Base-by-base conservation (phyloP, 2,797 vertebrate species). In the Phataginus tricuspis region DNA sequence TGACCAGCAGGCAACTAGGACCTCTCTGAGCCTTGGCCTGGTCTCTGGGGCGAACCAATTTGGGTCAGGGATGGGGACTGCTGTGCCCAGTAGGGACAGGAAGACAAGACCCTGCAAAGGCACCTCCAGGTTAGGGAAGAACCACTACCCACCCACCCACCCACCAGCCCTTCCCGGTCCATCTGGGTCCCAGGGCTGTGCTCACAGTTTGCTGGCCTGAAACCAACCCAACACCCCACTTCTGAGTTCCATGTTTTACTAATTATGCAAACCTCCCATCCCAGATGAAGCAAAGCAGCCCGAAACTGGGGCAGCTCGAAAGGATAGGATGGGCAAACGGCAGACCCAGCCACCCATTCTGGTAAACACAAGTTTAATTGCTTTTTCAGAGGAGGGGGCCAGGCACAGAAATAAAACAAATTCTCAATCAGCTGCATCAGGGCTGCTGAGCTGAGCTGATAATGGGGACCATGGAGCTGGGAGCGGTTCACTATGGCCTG, bases 331-430 rank as follows among this genome's bases (percentile, higher is more conserved):
- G 19, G 85, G 88, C 93, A 92, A 79, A 84, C 1, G 55, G 19
- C 95, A 94, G 96, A 96, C 94, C 84, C n/a, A 49, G 42, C 72
- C 37, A 0, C 84, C 86, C 55, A 78, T 94, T 92, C 96, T 3
- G 53, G 94, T 90, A 93, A 97, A 96, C 96, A 93, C 10, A 4
- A 51, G 72, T 91, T 89, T 96, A 90, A 96, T 96, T 97, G 91
- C 95, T 95, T 96, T 97, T 94, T 90, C 23, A 3, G 51, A 72
- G 68, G 63, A 61, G 53, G 25, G 61, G 49, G 39, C 16, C 9
- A 4, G 45, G 45, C 82, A 57, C 83, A 66, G 89, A 90, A 80
- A 95, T 66, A 71, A 91, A 97, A 66, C 91, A 78, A 90, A 82
- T 72, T 85, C 72, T 91, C 91, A 66, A 2, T 82, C 66, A 39